phyloP scores from a whole-genome alignment of 2,797 vertebrate genomes.

The Chelon labrosus region DNA sequence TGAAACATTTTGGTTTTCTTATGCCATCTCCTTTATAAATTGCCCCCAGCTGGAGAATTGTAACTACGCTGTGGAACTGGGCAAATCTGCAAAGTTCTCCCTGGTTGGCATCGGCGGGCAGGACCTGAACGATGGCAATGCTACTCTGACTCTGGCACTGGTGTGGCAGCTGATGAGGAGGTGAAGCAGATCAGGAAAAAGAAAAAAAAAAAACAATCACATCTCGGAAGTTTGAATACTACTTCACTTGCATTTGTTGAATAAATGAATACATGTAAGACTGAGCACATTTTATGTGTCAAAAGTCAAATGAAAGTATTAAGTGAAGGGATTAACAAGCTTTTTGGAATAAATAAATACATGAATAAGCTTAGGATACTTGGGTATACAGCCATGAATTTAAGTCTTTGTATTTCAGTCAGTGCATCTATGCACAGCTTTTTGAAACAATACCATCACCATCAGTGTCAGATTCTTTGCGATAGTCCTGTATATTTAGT shows the following conservation, averaged over 20 bases:
- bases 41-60: conserved; percentile 94
- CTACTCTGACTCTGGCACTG: conserved; percentile 93
- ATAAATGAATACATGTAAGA: neutral
- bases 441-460: conserved; percentile 18
- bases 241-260: neutral
- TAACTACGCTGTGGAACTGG: conserved; percentile 95
- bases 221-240: neutral
- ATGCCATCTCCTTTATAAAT: neutral
- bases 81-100: conserved; percentile 94
- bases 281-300: neutral
- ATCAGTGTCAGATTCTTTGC: conserved; percentile 11
- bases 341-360: neutral
- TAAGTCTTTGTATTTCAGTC: conserved; percentile 9
- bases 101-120: conserved; percentile 97
- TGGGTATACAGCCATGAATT: neutral
- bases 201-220: neutral
- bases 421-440: neutral
- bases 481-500: conserved; percentile 24
- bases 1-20: neutral
- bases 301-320: neutral
- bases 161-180: conserved; percentile 99
- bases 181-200: conserved; percentile 69
- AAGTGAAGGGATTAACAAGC: neutral
- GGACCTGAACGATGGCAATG: conserved; percentile 95
- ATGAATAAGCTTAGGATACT: neutral